These are phyloP conservation scores for Odontomyia ornata DNA, from an alignment of 2,888 invertebrate species.

Conservation along the genomic window DNA sequence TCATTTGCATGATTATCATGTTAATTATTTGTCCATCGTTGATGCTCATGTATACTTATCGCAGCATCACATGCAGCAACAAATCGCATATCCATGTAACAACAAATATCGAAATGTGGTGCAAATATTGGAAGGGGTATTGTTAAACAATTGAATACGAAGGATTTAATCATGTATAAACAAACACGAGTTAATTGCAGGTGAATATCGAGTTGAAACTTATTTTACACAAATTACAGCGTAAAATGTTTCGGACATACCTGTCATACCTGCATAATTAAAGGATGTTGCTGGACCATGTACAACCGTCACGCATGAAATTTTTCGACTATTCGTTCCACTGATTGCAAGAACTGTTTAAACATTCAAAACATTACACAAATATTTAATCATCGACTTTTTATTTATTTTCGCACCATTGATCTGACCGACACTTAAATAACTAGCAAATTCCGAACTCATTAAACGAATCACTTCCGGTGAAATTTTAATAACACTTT, in stretches of 20 bases:
- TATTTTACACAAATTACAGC: no score
- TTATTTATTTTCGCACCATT: conserved; percentile 4
- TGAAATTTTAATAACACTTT: neutral
- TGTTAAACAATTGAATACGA: neutral
- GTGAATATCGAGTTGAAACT: no score
- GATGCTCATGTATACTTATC: neutral
- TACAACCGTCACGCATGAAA: no score
- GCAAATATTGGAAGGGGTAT: neutral
- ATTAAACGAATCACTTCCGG: conserved; percentile 21
- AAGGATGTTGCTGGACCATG: no score
- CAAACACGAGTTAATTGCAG: no score
- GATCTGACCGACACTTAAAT: neutral
- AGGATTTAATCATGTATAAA: no score
- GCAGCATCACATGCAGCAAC: neutral
- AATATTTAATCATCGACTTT: neutral
- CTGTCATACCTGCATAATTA: no score
- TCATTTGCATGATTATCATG: no score
- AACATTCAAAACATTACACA: neutral
- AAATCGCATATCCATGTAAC: neutral
- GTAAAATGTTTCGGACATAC: no score
- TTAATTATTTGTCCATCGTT: no score
- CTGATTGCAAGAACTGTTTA: no score
- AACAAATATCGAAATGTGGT: neutral
- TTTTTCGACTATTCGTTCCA: no score
- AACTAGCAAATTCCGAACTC: neutral